phyloP scores from a whole-genome alignment of 2,113 vertebrate species.

The Anarrhichthys ocellatus region DNA sequence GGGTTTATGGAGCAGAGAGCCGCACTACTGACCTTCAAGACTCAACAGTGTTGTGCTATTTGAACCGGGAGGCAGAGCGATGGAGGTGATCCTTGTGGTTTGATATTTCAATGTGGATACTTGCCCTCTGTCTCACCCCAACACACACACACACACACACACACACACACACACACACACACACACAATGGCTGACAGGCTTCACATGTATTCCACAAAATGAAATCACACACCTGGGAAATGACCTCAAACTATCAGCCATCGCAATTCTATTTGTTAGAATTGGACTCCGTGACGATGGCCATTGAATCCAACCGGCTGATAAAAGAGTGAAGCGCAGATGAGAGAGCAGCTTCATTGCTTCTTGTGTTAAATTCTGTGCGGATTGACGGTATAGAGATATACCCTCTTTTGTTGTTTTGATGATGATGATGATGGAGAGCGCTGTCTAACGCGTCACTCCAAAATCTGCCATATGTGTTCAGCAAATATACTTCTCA shows the following conservation, averaged over 20 bases:
- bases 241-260: neutral
- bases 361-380: too few species aligned
- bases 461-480: too few species aligned
- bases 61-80: neutral
- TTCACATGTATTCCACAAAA: neutral
- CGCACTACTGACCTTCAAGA: neutral
- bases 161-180: neutral
- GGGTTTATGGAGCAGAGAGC: conserved; percentile 3
- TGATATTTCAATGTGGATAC: neutral
- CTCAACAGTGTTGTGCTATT: neutral
- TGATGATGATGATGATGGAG: too few species aligned
- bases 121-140: conserved; percentile 13
- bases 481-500: too few species aligned
- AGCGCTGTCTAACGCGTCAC: too few species aligned
- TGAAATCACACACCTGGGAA: neutral
- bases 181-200: neutral
- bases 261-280: neutral
- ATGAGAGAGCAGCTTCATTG: too few species aligned
- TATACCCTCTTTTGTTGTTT: too few species aligned
- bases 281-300: neutral
- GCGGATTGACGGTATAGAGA: too few species aligned
- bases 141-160: conserved; percentile 12
- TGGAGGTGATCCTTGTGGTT: conserved; percentile 3
- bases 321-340: neutral
- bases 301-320: neutral